phyloP scores from a whole-genome alignment of 2,797 vertebrate genomes.

The Dicrostonyx torquatus region DNA sequence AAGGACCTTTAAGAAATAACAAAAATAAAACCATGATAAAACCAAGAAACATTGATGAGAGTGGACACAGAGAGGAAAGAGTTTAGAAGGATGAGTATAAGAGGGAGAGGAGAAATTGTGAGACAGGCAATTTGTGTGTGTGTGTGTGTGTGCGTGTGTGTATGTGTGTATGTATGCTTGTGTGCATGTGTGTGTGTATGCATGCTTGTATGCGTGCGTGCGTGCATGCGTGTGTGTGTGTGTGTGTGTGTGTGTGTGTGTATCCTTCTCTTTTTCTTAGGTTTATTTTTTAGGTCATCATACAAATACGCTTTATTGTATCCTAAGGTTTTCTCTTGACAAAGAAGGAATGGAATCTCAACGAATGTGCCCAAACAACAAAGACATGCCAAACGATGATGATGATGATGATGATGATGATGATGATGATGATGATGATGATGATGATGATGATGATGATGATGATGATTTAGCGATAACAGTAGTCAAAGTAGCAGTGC shows the following conservation, averaged over 20 bases:
- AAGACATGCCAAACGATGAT: background rate
- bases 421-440: no score
- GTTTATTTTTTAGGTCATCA: background rate
- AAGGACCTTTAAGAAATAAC: background rate
- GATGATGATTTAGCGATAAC: background rate
- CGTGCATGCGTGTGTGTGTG: background rate
- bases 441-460: no score
- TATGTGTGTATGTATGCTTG: background rate
- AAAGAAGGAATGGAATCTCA: background rate
- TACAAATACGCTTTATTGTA: background rate
- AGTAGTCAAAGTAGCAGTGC: background rate
- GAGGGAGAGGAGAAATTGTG: background rate
- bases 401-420: no score
- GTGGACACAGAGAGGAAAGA: background rate
- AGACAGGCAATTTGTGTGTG: background rate
- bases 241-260: background rate
- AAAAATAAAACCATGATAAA: slow-evolving; percentile 14
- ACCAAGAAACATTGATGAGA: background rate
- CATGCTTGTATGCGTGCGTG: background rate
- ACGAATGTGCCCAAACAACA: background rate
- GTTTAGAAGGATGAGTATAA: background rate
- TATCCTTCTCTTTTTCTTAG: background rate
- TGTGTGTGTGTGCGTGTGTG: background rate
- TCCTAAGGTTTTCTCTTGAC: background rate
- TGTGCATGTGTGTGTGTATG: background rate